Evolutionary conservation across 1,140 invertebrate species (phyloP), one percentile per base, ranked within the genome.

Genomic region (Drosophila obscura): DNA sequence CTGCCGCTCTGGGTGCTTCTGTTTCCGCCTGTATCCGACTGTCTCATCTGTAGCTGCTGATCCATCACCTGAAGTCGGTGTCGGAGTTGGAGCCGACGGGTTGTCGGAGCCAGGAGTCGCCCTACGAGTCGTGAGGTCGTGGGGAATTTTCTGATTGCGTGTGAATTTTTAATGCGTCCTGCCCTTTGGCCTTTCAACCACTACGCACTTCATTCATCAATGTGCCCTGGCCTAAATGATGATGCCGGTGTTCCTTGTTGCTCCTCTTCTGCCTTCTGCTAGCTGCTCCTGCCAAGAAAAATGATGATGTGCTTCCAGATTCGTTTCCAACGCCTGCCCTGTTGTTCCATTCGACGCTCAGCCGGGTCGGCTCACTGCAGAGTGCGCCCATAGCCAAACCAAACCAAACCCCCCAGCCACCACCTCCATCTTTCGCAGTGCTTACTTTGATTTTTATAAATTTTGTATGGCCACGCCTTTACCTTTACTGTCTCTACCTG

Each of bases 381-480:
- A 19, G 19, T 1, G 19, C 19, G 19, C 19, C 19, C 19, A 19
- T 19, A 19, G 19, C 6, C 31, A 24, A 24, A 9, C 22, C 44
- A 16, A 24, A 3, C 22, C 22, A 24, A 24, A 24, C 22, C 39
- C 19, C 26, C 3, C 35, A 52, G 22, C 24, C 28, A 41, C 9
- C 5, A 1, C 22, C 58, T 16, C 15, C 9, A 7, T 5, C 11
- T 26, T 22, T 64, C 22, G 15, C 58, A 73, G 71, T 53, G 71
- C 57, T 85, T 87, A 76, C 82, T 85, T 87, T 85, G 82, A 85
- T 85, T 85, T 85, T 85, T 87, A 85, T 85, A 85, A 85, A 85
- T 85, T 85, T 85, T 85, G 81, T 87, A 85, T 87, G 75, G 61
- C 64, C 67, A 76, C 63, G 66, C 66, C 72, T 76, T 76, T 73